Evolutionary conservation across 2,888 invertebrate genomes (phyloP).

Genomic region (Idaea dimidiata): DNA sequence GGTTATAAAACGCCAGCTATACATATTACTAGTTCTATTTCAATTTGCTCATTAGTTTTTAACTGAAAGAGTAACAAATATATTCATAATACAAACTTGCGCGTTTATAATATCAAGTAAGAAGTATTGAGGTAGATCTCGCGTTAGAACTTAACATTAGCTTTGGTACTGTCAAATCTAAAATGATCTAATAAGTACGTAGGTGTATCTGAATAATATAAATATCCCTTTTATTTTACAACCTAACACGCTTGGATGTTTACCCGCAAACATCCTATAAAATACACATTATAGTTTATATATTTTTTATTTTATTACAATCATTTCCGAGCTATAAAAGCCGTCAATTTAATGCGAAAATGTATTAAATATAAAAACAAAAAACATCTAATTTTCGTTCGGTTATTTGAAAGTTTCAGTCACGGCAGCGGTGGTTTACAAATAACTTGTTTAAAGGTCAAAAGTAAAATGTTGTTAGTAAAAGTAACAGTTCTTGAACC

Average conservation of each 20-base stretch:
- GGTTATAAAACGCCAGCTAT: too few relatives aligned
- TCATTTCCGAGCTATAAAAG: conserved; percentile 30
- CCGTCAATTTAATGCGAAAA: conserved; percentile 9
- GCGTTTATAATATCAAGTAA: too few relatives aligned
- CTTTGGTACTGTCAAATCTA: background rate
- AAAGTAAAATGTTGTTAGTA: conserved; percentile 2
- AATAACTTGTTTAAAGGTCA: background rate
- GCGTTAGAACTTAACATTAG: too few relatives aligned
- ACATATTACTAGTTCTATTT: too few relatives aligned
- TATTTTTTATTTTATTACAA: conserved; percentile 40
- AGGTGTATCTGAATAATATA: background rate
- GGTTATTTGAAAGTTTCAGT: conserved; percentile 2
- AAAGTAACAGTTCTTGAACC: conserved; percentile 12
- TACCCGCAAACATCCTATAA: conserved; percentile 47
- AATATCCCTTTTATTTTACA: conserved; percentile 1
- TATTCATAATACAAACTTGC: too few relatives aligned
- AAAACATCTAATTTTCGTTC: background rate
- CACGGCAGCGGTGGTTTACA: background rate
- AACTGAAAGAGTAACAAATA: too few relatives aligned
- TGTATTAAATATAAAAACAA: background rate
- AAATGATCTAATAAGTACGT: background rate
- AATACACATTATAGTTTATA: conserved; percentile 19
- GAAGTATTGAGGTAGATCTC: too few relatives aligned
- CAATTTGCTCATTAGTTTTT: too few relatives aligned
- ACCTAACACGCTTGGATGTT: conserved; percentile 42